Conservation (phyloP, 2,888 invertebrate genomes). For the Timandra comae region DNA sequence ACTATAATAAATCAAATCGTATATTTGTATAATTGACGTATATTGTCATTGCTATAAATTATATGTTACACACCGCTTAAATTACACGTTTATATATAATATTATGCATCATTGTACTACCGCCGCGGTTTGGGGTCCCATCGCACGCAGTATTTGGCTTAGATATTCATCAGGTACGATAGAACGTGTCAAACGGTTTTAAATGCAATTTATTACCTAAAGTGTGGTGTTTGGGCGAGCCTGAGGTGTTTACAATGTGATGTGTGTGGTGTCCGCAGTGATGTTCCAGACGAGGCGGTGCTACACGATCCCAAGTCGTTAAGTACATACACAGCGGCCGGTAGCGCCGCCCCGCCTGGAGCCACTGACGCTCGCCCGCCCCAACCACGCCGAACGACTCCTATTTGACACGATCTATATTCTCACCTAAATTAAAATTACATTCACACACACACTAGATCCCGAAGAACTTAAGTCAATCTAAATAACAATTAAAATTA, state of each 20-base stretch:
- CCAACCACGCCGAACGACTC: constrained; percentile 17
- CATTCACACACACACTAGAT: constrained; percentile 47
- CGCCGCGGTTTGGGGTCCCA: constrained; percentile 52
- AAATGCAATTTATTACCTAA: constrained; percentile 16
- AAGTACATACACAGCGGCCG: too few species aligned
- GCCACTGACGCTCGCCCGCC: constrained; percentile 1
- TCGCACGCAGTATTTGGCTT: constrained; percentile 49
- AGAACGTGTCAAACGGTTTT: constrained; percentile 52
- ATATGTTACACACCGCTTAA: constrained; percentile 42
- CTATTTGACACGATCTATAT: constrained; percentile 52
- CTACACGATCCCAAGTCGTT: too few species aligned
- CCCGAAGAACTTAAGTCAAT: constrained; percentile 53
- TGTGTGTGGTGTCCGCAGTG: constrained; percentile 1
- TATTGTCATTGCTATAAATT: constrained; percentile 60
- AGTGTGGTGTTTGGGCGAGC: too few species aligned
- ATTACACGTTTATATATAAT: constrained; percentile 25
- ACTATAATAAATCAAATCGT: constrained; percentile 38
- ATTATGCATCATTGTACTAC: constrained; percentile 36
- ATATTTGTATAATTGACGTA: constrained; percentile 61
- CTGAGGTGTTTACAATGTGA: too few species aligned
- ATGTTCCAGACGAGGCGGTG: constrained; percentile 10
- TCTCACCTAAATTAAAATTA: constrained; percentile 44
- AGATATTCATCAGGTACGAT: constrained; percentile 57
- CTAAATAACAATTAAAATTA: constrained; percentile 73
- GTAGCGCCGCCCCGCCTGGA: not conserved